Conservation (phyloP, 2,113 vertebrate genomes). For the Odocoileus virginianus region DNA sequence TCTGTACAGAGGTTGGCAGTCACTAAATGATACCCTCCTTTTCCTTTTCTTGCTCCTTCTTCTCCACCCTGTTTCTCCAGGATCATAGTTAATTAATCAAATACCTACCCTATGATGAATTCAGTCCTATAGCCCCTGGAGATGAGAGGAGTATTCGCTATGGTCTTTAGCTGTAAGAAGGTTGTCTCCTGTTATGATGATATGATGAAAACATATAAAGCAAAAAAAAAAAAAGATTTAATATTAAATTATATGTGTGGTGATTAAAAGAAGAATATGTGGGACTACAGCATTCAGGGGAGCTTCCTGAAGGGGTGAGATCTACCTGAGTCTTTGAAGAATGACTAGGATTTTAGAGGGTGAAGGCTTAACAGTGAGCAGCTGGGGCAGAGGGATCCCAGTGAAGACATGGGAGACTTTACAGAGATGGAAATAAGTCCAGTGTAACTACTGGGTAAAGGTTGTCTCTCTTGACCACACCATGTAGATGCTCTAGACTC, state of each 20-base stretch:
- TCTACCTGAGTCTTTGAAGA: neutral
- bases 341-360: neutral
- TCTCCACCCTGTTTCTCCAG: neutral
- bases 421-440: neutral
- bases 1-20: neutral
- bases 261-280: neutral
- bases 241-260: neutral
- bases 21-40: neutral
- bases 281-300: neutral
- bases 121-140: neutral
- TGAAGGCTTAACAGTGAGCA: neutral
- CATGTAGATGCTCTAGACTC: accelerated
- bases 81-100: neutral
- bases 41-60: neutral
- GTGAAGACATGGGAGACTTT: neutral
- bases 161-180: neutral
- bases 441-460: neutral
- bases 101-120: neutral
- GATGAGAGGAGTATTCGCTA: neutral
- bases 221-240: neutral
- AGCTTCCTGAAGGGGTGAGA: neutral
- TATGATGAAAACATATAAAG: neutral
- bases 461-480: neutral
- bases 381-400: neutral
- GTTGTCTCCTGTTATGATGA: neutral